phyloP scores from a whole-genome alignment of 1,140 invertebrate genomes.

The Myzus persicae region DNA sequence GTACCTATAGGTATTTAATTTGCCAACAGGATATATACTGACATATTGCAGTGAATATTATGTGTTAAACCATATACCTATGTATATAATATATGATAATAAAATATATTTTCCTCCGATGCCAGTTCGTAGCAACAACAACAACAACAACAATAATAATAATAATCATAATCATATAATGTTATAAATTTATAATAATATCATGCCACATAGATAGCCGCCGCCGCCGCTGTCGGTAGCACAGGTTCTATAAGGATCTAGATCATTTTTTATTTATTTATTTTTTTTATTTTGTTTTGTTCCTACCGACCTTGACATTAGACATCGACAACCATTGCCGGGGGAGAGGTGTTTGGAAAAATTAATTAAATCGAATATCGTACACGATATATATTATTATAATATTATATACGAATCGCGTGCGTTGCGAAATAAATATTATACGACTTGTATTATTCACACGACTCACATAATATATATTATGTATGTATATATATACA shows the following conservation, averaged over 20 bases:
- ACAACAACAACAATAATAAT: neutral
- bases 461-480: neutral
- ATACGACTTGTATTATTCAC: conserved; percentile 5
- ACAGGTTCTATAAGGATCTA: neutral
- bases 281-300: neutral
- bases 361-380: conserved; percentile 18
- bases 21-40: neutral
- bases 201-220: neutral
- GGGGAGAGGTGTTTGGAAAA: conserved; percentile 2
- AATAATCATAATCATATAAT: neutral
- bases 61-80: neutral
- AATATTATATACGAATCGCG: neutral
- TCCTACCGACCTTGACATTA: conserved; percentile 8
- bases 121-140: neutral
- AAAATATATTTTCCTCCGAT: neutral
- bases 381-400: neutral
- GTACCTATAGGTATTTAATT: neutral
- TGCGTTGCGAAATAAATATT: conserved; percentile 7
- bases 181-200: neutral
- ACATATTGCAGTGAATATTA: neutral
- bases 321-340: neutral
- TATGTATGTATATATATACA: neutral
- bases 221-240: neutral
- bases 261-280: conserved; percentile 15
- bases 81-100: neutral